Evolutionary conservation across 2,888 invertebrate species (phyloP), one percentile per base, ranked within the genome.

Genomic region (Steromphala cineraria): DNA sequence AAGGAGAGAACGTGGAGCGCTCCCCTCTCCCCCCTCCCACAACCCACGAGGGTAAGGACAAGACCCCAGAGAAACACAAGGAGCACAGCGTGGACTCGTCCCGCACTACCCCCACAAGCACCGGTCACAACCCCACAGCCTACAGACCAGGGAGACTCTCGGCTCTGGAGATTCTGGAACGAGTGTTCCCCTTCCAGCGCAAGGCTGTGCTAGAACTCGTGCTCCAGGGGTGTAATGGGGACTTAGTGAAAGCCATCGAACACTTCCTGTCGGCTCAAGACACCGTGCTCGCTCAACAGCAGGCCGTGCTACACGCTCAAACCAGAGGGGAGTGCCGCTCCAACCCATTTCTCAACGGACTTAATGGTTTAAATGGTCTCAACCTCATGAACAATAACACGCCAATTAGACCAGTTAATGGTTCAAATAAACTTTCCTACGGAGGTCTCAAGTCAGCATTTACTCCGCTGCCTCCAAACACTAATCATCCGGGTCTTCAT

Each of bases 141-240:
- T 93, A 87, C 86, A 84, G 93, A 10, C 93, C 93, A 0, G 93
- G 92, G 56, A 76, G 93, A 17, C 96, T 79, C 94, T 96, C 90
- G 8, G 93, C 94, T 13, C 85, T 95, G 71, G 98, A 98, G 88
- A 97, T 98, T 94, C 94, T 99, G 62, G 95, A 96, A 15, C 96
- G 97, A 87, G 94, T 99, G 53, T 99, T 98, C 92, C 98, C 98
- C 0, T 89, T 92, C 56, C 97, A 97, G 89, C 96, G 97, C 89
- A 97, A 97, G 92, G 96, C 97, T 0, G 97, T 98, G 0, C 94
- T 99, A 77, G 98, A 98, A 92, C 94, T 98, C 86, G 97, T 98
- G n/a, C 94, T 98, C 67, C 96, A 97, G 86, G 95, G 98, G 53
- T 98, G 98, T 93, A 97, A 97, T 91, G 97, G 98, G 86, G 98